Evolutionary conservation across 35 echinoderm and acorn worm genomes (phyloP).

Genomic region (Patiria miniata): DNA sequence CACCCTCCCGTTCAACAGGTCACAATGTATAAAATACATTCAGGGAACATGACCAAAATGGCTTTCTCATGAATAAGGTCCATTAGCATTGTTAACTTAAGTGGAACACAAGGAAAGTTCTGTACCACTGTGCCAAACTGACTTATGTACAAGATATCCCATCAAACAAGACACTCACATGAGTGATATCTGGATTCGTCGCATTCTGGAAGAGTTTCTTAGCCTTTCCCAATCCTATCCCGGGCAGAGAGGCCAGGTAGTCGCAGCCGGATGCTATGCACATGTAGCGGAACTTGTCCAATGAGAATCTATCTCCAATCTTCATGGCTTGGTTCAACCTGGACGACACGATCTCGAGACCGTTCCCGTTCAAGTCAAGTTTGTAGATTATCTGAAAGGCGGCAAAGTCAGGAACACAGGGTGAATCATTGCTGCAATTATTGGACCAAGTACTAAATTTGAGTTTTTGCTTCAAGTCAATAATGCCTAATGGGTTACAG

Average conservation of each 20-base stretch:
- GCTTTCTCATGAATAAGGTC: too few species aligned
- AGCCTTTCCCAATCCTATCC: slow-evolving; percentile 88
- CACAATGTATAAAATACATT: too few species aligned
- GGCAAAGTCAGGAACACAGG: neutral
- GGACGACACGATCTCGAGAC: slow-evolving; percentile 72
- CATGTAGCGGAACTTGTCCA: slow-evolving; percentile 98
- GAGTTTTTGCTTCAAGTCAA: too few species aligned
- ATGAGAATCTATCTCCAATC: slow-evolving; percentile 65
- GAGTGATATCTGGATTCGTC: slow-evolving; percentile 73
- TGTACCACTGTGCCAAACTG: too few species aligned
- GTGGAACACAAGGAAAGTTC: too few species aligned
- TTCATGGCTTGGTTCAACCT: slow-evolving; percentile 77
- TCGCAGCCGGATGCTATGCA: slow-evolving; percentile 92
- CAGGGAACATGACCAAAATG: too few species aligned
- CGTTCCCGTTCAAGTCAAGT: slow-evolving; percentile 80
- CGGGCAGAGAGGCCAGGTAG: slow-evolving; percentile 83
- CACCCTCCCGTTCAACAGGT: too few species aligned
- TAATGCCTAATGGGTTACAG: too few species aligned
- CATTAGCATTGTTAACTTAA: too few species aligned
- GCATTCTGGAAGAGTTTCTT: slow-evolving; percentile 75
- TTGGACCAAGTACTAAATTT: too few species aligned
- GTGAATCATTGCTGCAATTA: too few species aligned
- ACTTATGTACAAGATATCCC: too few species aligned
- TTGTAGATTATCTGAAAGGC: slow-evolving; percentile 71
- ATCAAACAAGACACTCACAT: slow-evolving; percentile 67